Base-by-base conservation (phyloP, 2,888 invertebrate genomes). In the Lampropteryx suffumata region DNA sequence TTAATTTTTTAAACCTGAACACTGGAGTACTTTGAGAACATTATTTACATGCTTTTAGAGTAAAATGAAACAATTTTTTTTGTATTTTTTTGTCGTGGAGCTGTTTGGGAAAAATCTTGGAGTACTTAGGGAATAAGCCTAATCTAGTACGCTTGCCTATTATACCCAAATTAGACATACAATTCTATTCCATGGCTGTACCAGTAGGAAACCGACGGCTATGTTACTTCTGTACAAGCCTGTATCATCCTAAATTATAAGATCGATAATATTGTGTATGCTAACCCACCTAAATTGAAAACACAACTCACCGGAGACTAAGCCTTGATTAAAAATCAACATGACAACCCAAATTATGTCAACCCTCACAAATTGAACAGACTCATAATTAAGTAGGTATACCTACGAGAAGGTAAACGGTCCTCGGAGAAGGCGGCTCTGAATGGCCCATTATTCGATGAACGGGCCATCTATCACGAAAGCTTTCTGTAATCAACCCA, bases 361-460 rank as follows among this genome's bases (percentile, higher is more conserved):
- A 51, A 48, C 47, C 43, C 46, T 41, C 29, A 50, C 48, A 57
- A 59, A 55, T 55, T 54, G 47, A 48, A 48, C 48, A 41, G 49
- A 32, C 33, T 50, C 57, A 57, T 61, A 59, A 61, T 61, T 59
- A 63, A 63, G 59, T 59, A 57, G 51, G 45, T 47, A 55, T 43
- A 24, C 24, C 24, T 24, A 57, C 34, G 52, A 55, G 56, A 59
- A 62, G 57, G 61, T 62, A 62, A 62, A 36, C 53, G 50, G 49
- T 43, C 28, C 52, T 52, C 28, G 17, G 44, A 55, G 50, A 62
- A 75, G 76, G 73, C 14, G 6, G 29, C 69, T 64, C 65, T 69
- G 70, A 78, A 76, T 76, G 69, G 71, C 61, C 78, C 77, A 83
- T 86, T 84, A 85, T 80, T 84, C 74, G 73, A 72, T 75, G 78